Evolutionary conservation across 2,797 vertebrate species (phyloP).

Genomic region (Fratercula arctica): DNA sequence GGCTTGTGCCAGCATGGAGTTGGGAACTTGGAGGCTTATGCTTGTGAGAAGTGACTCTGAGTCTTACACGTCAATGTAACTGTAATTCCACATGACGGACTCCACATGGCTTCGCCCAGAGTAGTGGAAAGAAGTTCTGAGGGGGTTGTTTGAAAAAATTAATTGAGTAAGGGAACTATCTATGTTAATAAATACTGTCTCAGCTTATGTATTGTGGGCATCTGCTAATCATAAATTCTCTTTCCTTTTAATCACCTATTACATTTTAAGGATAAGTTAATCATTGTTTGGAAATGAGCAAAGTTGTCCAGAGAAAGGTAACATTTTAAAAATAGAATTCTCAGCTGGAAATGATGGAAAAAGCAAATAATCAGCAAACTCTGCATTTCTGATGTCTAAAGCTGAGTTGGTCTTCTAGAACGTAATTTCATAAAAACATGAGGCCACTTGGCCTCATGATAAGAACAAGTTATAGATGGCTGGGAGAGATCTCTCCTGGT

Average conservation of each 20-base stretch:
- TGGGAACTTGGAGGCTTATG: neutral
- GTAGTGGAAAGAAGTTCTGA: neutral
- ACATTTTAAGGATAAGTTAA: neutral
- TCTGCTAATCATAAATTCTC: neutral
- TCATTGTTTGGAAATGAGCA: neutral
- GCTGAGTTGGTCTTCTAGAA: neutral
- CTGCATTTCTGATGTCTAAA: neutral
- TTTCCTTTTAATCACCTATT: neutral
- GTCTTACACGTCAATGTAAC: neutral
- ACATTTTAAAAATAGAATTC: neutral
- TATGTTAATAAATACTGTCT: neutral
- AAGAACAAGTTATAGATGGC: neutral
- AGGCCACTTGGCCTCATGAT: neutral
- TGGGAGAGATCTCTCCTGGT: neutral
- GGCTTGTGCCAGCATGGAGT: neutral
- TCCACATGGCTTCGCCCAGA: neutral
- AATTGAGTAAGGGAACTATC: neutral
- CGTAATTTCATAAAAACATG: neutral
- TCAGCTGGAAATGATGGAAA: neutral
- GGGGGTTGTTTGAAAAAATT: neutral
- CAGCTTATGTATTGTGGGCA: neutral
- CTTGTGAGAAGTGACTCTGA: neutral
- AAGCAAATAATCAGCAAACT: neutral
- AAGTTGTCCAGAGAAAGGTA: neutral
- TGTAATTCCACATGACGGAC: neutral